Base-by-base conservation (phyloP, 2,888 invertebrate species). In the Drosophila atroscutellata region DNA sequence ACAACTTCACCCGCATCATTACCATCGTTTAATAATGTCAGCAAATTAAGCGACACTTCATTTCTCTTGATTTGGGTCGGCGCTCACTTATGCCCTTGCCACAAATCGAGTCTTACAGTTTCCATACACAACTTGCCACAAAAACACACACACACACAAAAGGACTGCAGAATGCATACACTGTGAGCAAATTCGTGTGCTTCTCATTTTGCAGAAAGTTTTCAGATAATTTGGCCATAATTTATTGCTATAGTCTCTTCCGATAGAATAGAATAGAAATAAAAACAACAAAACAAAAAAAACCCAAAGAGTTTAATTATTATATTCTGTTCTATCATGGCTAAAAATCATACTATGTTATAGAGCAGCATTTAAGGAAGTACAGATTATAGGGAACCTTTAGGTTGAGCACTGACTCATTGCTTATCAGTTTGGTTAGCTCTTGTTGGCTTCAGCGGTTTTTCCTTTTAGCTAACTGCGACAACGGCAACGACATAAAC, bases 31-130 rank as follows among this genome's bases (percentile, higher is more conserved):
- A 85, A 90, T 90, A 91, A 88, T 91, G 91, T 90, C 92, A 91
- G 90, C 92, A 91, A 91, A 92, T 91, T 91, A 91, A 92, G 90
- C 86, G 92, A 89, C 92, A 91, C 92, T 91, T 91, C 91, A 92
- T 92, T 91, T 90, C 87, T 92, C 92, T 91, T 91, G 91, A 91
- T 91, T 92, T 91, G 84, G 81, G 77, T 77, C 80, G 77, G 26
- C 60, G 80, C 77, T 66, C 52, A 57, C 76, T 71, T 60, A 63
- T 76, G 80, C 77, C 77, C 80, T 66, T 32, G 37, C 55, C 39
- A 13, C 26, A 6, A 26, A n/a, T 2, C 15, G 67, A 56, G 75
- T 32, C 55, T 51, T 15, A 39, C 26, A 39, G 42, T 49, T 52
- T n/a, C n/a, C 28, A 30, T 13, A 20, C 36, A 36, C 15, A 54